Evolutionary conservation across 2,797 vertebrate genomes (phyloP), one percentile per base, ranked within the genome.

Genomic region (Sebastes variabilis): DNA sequence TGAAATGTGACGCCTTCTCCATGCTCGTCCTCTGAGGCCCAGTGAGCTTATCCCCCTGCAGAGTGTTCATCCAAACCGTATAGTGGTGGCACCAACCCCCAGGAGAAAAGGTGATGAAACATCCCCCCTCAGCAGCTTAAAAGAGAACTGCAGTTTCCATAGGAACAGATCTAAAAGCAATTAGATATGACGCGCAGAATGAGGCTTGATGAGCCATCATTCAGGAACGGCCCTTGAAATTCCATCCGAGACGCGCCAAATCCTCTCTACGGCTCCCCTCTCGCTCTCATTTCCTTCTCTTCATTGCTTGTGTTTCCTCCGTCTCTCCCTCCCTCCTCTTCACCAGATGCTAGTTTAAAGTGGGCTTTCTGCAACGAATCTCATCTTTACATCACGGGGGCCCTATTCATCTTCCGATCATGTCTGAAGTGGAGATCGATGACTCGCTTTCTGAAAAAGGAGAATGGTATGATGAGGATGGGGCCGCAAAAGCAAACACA

Each of bases 131-230:
- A 77, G 79, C 88, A 89, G 88, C 92, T 93, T 89, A 79, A 92
- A 92, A 89, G 89, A 91, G 84, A 91, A 84, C 83, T 79, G 87
- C 83, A 79, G 95, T 96, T 95, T 93, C 95, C 94, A 96, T 96
- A 93, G 96, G 90, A 96, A 95, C 95, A 73, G 83, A 87, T 95
- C 88, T 94, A 87, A 94, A 93, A 92, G 91, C 92, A 94, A 96
- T 95, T 94, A 95, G 85, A 91, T 77, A 70, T 84, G 83, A 89
- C 52, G 65, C 46, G 20, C 77, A 38, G 75, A 91, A 93, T 87
- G 70, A 79, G 68, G 84, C 87, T 82, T 90, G 93, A 94, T 93
- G 91, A 94, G 79, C 89, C 83, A 85, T 94, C 85, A 81, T 90
- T 93, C 86, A 83, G 85, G 77, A 92, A 93, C 78, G 87, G 84